Evolutionary conservation across 2,888 invertebrate species (phyloP).

Genomic region (Drosophila emarginata): DNA sequence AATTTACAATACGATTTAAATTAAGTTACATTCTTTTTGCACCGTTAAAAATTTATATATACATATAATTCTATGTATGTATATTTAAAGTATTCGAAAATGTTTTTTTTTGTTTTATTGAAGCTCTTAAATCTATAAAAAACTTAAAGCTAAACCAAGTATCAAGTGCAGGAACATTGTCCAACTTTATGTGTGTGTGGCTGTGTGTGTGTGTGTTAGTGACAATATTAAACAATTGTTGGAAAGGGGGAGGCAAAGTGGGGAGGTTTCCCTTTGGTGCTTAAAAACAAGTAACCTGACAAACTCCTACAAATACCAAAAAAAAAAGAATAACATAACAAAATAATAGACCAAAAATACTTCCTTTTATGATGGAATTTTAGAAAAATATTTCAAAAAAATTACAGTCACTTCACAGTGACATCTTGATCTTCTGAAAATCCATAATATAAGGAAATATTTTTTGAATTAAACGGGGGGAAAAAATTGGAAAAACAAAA

Average conservation of each 20-base stretch:
- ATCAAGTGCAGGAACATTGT: slow-evolving; percentile 71
- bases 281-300: slow-evolving; percentile 36
- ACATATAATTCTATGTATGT: background rate
- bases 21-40: slow-evolving; percentile 37
- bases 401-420: too few species aligned
- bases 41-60: slow-evolving; percentile 14
- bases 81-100: slow-evolving; percentile 41
- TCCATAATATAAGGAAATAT: background rate
- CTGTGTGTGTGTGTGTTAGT: slow-evolving; percentile 52
- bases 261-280: slow-evolving; percentile 21
- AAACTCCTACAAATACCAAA: slow-evolving; percentile 33
- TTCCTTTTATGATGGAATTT: background rate
- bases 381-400: background rate
- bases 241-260: background rate
- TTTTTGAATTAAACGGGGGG: slow-evolving; percentile 6
- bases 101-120: slow-evolving; percentile 3
- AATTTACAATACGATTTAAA: slow-evolving; percentile 38
- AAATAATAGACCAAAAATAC: slow-evolving; percentile 43
- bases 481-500: slow-evolving; percentile 12
- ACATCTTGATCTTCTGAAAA: too few species aligned
- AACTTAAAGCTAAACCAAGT: slow-evolving; percentile 37
- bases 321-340: slow-evolving; percentile 36
- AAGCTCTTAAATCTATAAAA: slow-evolving; percentile 29
- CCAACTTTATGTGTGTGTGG: slow-evolving; percentile 49
- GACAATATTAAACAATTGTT: slow-evolving; percentile 56